These are phyloP conservation scores for Macaria liturata DNA, from an alignment of 2,888 invertebrate genomes.

Conservation along the genomic window DNA sequence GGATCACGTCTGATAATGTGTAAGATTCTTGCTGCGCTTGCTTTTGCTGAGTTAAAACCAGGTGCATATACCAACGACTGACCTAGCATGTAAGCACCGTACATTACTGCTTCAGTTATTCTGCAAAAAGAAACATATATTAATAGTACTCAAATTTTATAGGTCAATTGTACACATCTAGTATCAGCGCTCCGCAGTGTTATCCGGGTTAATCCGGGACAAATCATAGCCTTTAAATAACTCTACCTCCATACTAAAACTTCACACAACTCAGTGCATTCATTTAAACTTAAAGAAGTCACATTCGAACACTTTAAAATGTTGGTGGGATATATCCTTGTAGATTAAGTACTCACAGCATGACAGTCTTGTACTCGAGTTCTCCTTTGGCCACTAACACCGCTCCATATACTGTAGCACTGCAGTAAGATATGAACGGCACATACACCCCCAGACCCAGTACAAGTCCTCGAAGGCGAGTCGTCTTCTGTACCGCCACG, in stretches of 20 bases:
- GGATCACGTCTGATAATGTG: constrained; percentile 62
- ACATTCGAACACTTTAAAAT: too few relatives aligned
- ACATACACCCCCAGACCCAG: constrained; percentile 87
- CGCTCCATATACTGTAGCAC: constrained; percentile 88
- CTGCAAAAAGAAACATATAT: constrained; percentile 54
- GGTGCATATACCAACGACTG: constrained; percentile 90
- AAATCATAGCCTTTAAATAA: too few relatives aligned
- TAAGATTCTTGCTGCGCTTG: constrained; percentile 65
- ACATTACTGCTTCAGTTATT: constrained; percentile 89
- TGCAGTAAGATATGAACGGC: constrained; percentile 87
- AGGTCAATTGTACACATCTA: too few relatives aligned
- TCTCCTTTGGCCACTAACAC: constrained; percentile 84
- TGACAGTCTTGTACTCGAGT: constrained; percentile 85
- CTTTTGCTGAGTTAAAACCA: constrained; percentile 88
- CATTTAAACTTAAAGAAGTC: too few relatives aligned
- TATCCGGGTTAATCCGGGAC: too few relatives aligned
- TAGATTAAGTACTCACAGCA: constrained; percentile 79
- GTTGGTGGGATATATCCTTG: too few relatives aligned
- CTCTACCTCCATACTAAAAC: too few relatives aligned
- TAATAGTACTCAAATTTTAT: too few relatives aligned
- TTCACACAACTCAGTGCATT: too few relatives aligned
- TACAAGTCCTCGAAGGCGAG: constrained; percentile 86
- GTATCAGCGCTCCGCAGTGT: too few relatives aligned
- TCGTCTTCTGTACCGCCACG: constrained; percentile 79
- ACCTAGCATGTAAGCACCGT: constrained; percentile 91